A percentile compares a stretch with the other conserved stretches of the same genome.
phyloP scores from a whole-genome alignment of 2,888 invertebrate genomes.

The Lycaena phlaeas region DNA sequence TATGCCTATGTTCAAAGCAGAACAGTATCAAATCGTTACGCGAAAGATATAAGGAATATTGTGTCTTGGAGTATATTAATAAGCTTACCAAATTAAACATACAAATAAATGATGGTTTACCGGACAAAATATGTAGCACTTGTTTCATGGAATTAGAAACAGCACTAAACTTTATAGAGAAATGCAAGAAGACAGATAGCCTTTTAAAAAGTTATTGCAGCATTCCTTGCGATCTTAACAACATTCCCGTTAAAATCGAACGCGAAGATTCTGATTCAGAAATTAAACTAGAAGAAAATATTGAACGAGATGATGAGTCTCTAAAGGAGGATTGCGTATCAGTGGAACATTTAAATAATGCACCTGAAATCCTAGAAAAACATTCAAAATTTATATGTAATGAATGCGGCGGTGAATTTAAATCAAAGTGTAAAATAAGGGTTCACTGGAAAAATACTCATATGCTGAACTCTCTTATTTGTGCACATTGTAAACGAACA shows the following conservation, averaged over 20 bases:
- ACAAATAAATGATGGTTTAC: conserved; percentile 40
- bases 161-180: conserved; percentile 42
- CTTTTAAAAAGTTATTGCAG: conserved; percentile 9
- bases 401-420: conserved; percentile 34
- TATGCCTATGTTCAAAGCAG: conserved; percentile 35
- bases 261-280: background rate
- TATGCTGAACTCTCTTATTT: conserved; percentile 25
- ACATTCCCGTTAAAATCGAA: background rate
- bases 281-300: background rate
- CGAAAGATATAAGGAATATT: conserved; percentile 34
- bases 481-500: conserved; percentile 27
- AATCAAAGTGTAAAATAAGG: conserved; percentile 36
- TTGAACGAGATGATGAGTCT: background rate
- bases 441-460: conserved; percentile 40
- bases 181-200: conserved; percentile 29
- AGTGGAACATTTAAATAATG: background rate
- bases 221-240: background rate
- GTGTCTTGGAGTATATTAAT: conserved; percentile 40
- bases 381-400: conserved; percentile 31
- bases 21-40: conserved; percentile 38
- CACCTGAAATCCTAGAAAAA: no score
- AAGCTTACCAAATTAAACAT: conserved; percentile 41
- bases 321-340: background rate
- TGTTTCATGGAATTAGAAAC: conserved; percentile 45
- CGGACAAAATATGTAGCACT: conserved; percentile 40